Percentiles rank a stretch among this genome's conserved stretches.
Conservation (phyloP, 2,888 invertebrate genomes). For the Allygus modestus region DNA sequence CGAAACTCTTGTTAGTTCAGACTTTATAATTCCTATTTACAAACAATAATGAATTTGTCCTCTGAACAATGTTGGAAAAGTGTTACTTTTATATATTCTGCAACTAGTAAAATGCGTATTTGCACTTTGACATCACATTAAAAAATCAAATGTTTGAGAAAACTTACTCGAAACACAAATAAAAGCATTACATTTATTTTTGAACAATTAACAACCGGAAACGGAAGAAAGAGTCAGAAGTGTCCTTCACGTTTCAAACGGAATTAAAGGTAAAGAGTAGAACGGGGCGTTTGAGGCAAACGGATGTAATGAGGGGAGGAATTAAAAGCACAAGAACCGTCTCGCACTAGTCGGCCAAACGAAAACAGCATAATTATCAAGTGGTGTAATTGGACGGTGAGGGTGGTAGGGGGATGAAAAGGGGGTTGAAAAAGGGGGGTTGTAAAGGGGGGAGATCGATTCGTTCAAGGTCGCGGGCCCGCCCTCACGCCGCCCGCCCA, state of each 20-base stretch:
- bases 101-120: no score
- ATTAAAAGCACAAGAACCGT: constrained; percentile 19
- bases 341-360: constrained; percentile 35
- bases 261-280: constrained; percentile 29
- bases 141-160: background rate
- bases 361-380: constrained; percentile 57
- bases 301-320: constrained; percentile 13
- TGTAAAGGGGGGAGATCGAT: constrained; percentile 65
- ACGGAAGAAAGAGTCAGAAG: constrained; percentile 5
- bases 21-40: no score
- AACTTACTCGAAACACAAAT: background rate
- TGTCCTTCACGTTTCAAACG: constrained; percentile 26
- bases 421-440: constrained; percentile 62
- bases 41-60: no score
- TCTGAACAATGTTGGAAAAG: no score
- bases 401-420: constrained; percentile 46
- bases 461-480: constrained; percentile 66
- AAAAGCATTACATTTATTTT: background rate
- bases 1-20: no score
- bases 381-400: constrained; percentile 45
- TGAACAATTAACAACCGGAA: background rate
- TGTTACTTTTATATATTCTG: no score
- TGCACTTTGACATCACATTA: no score
- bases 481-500: background rate
- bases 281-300: constrained; percentile 1